Conservation (phyloP, 2,888 invertebrate genomes). For the Ceriagrion tenellum region DNA sequence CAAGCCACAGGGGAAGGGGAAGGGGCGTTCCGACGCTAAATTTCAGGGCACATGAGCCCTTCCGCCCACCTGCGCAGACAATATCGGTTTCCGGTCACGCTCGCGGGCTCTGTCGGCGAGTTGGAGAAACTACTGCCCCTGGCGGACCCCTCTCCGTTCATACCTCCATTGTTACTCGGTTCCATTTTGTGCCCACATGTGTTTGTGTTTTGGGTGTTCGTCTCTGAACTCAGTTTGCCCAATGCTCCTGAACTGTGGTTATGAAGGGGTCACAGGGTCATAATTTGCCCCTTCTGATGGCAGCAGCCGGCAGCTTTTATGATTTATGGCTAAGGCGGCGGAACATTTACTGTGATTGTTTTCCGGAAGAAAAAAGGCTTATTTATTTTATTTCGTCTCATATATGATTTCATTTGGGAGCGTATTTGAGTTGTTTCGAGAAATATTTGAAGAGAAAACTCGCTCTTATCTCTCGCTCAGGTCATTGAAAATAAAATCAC, state of each 20-base stretch:
- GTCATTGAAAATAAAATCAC: too few species aligned
- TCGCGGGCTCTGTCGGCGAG: background rate
- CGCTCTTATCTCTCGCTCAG: too few species aligned
- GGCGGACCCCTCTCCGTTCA: background rate
- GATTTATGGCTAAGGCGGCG: background rate
- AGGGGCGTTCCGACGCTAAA: background rate
- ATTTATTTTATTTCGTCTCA: too few species aligned
- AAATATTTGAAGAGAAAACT: too few species aligned
- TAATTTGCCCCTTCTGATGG: background rate
- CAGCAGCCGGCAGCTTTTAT: background rate
- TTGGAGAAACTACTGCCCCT: background rate
- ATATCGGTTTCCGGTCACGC: constrained; percentile 15
- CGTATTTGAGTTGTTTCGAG: too few species aligned
- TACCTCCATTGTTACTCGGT: background rate
- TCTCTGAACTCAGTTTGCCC: background rate
- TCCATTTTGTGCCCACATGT: background rate
- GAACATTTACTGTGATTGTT: background rate
- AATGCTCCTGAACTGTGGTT: background rate
- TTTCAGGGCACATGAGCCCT: background rate
- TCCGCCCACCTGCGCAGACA: background rate
- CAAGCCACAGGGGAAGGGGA: too few species aligned
- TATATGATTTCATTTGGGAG: too few species aligned
- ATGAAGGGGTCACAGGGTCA: background rate
- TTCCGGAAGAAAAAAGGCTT: background rate
- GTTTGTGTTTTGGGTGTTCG: too few species aligned